Conservation (phyloP, 2,797 vertebrate genomes). For the Aulostomus chinensis region DNA sequence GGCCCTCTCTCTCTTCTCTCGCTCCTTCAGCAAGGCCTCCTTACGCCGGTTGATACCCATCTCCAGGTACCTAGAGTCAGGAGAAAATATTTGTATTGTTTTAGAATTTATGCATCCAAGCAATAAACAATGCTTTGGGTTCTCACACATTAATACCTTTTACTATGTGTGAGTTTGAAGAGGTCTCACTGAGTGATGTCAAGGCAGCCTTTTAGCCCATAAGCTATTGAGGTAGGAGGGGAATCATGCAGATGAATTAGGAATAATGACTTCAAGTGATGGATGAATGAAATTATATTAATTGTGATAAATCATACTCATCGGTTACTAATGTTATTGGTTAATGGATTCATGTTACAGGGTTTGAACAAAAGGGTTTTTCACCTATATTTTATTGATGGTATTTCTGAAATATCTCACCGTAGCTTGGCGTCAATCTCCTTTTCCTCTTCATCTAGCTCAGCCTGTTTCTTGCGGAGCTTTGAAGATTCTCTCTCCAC, state of each 20-base stretch:
- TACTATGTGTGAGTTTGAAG: slow-evolving; percentile 73
- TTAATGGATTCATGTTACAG: slow-evolving; percentile 6
- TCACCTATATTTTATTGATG: not conserved
- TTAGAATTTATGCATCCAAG: slow-evolving; percentile 18
- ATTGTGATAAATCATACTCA: slow-evolving; percentile 11
- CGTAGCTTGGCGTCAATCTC: slow-evolving; percentile 97
- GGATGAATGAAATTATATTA: slow-evolving; percentile 35
- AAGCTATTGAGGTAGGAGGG: slow-evolving; percentile 70
- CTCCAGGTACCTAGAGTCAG: slow-evolving; percentile 88
- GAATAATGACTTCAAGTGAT: slow-evolving; percentile 34
- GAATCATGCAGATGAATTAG: slow-evolving; percentile 72
- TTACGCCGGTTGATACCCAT: slow-evolving; percentile 99
- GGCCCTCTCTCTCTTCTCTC: slow-evolving; percentile 96
- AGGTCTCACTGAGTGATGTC: slow-evolving; percentile 74
- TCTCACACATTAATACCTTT: slow-evolving; percentile 78
- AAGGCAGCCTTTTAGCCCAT: slow-evolving; percentile 78
- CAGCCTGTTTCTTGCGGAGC: slow-evolving; percentile 97
- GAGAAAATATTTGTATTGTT: slow-evolving; percentile 17
- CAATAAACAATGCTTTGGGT: slow-evolving; percentile 31
- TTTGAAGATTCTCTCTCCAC: slow-evolving; percentile 99
- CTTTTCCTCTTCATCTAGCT: slow-evolving; percentile 98
- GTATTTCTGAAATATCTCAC: slow-evolving; percentile 49
- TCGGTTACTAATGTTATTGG: not conserved
- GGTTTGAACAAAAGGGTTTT: not conserved
- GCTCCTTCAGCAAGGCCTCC: slow-evolving; percentile 95